Evolutionary conservation across 2,797 vertebrate species (phyloP), one percentile per base, ranked within the genome.

Genomic region (Squalus acanthias): DNA sequence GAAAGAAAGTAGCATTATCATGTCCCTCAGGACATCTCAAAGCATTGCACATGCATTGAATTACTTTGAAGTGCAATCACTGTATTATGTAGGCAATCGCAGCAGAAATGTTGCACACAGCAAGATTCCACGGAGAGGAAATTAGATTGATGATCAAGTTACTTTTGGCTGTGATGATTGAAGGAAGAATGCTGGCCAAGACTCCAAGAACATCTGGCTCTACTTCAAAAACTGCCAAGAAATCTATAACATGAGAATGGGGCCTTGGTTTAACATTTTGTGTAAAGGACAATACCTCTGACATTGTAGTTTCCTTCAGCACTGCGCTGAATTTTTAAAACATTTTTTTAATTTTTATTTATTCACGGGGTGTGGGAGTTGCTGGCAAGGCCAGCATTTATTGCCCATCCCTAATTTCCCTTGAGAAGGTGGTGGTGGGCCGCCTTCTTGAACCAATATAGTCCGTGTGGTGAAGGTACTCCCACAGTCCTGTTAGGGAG

Each of bases 61-160:
- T 85, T 85, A 46, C 46, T 85, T 17, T 46, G 39, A 22, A 85
- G 79, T 85, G 39, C 79, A 85, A 39, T 85, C 82, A 85, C 6
- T 82, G n/a, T n/a, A 17, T 76, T 22, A 85, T 85, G 39, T 24
- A 85, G 82, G 46, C 39, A 50, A 50, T 50, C 46, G 1, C 20
- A 69, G 17, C 7, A 67, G 20, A 69, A 67, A 65, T 93, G 87
- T 93, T 93, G 63, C n/a, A 67, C 20, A 63, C 6, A n/a, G 13
- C 29, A 39, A n/a, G 63, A 67, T 93, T 93, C 63, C 91, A 67
- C n/a, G 20, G 60, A 69, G 91, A 93, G n/a, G 20, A 93, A 93
- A 50, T 46, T 20, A 93, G n/a, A 46, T 69, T 69, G 91, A 93
- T 93, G n/a, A 69, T 93, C n/a, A 69, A 65, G 69, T 93, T 93